phyloP scores from a whole-genome alignment of 2,113 vertebrate species.

The Campylomormyrus numenius region DNA sequence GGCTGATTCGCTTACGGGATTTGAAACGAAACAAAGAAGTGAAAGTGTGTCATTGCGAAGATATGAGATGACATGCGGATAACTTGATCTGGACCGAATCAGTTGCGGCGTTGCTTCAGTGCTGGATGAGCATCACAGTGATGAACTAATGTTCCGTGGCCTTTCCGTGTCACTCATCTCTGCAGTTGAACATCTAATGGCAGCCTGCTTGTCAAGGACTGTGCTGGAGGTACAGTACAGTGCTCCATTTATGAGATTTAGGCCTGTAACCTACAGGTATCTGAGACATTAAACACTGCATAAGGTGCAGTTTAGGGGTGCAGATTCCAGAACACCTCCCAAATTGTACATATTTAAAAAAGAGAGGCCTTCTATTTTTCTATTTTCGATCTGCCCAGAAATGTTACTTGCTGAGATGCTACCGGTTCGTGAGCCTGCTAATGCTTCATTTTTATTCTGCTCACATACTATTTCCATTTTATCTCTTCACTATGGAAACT shows the following conservation, averaged over 20 bases:
- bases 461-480: not conserved
- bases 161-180: not conserved
- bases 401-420: not conserved
- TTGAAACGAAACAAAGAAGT: not conserved
- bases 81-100: not conserved
- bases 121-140: not conserved
- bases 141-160: not conserved
- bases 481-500: not conserved
- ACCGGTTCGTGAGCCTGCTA: not conserved
- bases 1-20: not conserved
- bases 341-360: not conserved
- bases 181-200: not conserved
- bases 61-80: not conserved
- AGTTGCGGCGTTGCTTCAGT: no score
- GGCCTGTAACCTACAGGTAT: not conserved
- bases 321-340: not conserved
- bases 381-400: not conserved
- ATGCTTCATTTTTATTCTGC: not conserved
- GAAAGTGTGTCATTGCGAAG: not conserved
- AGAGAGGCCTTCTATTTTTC: not conserved
- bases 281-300: not conserved
- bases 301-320: not conserved
- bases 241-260: not conserved
- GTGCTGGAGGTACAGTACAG: not conserved
- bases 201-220: not conserved